A percentile compares a stretch with the other conserved stretches of the same genome.
phyloP scores from a whole-genome alignment of 1,140 invertebrate genomes.

The Tetraneura akinire region DNA sequence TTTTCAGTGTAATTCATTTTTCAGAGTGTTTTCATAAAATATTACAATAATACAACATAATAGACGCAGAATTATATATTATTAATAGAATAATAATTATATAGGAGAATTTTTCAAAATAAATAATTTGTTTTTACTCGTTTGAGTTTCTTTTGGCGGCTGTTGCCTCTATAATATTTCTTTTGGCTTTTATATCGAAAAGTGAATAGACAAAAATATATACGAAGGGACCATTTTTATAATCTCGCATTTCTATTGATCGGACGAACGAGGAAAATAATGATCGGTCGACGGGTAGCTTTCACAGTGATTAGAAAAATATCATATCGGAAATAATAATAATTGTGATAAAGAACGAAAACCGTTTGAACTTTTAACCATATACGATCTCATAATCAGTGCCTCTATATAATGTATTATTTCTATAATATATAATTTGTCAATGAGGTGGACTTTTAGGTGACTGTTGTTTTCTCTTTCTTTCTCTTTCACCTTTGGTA shows the following conservation, averaged over 20 bases:
- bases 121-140: not conserved
- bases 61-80: too few species aligned
- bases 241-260: not conserved
- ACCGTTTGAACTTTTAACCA: slow-evolving; percentile 35
- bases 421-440: too few species aligned
- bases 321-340: slow-evolving; percentile 17
- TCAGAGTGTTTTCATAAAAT: not conserved
- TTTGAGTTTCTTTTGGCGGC: slow-evolving; percentile 2
- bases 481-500: not conserved
- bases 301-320: slow-evolving; percentile 38
- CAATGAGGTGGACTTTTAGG: slow-evolving; percentile 12
- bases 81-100: not conserved
- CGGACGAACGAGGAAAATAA: not conserved
- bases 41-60: not conserved
- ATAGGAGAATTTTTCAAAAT: not conserved
- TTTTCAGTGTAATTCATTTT: not conserved
- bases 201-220: not conserved
- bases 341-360: slow-evolving; percentile 18
- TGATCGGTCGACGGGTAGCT: not conserved
- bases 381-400: slow-evolving; percentile 21
- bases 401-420: slow-evolving; percentile 13
- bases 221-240: not conserved
- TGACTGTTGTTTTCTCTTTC: slow-evolving; percentile 25
- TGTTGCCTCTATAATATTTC: not conserved
- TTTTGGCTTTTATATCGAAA: not conserved